Evolutionary conservation across 2,888 invertebrate species (phyloP), one percentile per base, ranked within the genome.

Genomic region (Lepidochrysops patricia): DNA sequence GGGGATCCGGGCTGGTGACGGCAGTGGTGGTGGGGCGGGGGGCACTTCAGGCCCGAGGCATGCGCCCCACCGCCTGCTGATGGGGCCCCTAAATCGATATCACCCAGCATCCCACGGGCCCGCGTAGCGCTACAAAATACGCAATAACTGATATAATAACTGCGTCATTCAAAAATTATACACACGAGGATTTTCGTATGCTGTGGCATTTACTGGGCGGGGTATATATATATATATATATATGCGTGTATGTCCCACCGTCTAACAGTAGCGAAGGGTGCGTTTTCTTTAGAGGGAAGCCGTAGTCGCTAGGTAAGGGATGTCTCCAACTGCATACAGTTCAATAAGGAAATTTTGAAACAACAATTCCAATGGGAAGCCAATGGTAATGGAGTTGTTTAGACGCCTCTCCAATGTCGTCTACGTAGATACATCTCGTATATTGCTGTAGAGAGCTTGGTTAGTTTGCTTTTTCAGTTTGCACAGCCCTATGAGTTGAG

Each of bases 71-170:
- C 29, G 52, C 27, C 29, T 37, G 57, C 79, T 84, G 84, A 79
- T 83, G 84, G 84, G 80, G 76, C 72, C 73, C 71, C 71, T 76
- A 75, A 84, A 88, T 89, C 88, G 84, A 88, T 87, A 86, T 76
- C 84, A 13, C 58, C 58, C 84, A 74, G 69, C 72, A 74, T 70
- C 75, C 76, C 83, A 77, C 80, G 78, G 77, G 72, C 50, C 50
- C 70, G 76, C 78, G 58, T 79, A 73, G 73, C 74, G 76, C 76
- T 73, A 78, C 81, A 84, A 84, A 86, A 83, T 85, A 82, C 84
- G 75, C 79, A 80, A 82, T 78, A 83, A 84, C 75, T 75, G 26
- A 59, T 59, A 32, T 54, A 54, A 54, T 54, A 54, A 54, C 54
- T 29, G 15, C 54, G 54, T 32, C 27, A 19, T 27, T n/a, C 27